Base-by-base conservation (phyloP, 2,113 vertebrate species). In the Tapirus terrestris region DNA sequence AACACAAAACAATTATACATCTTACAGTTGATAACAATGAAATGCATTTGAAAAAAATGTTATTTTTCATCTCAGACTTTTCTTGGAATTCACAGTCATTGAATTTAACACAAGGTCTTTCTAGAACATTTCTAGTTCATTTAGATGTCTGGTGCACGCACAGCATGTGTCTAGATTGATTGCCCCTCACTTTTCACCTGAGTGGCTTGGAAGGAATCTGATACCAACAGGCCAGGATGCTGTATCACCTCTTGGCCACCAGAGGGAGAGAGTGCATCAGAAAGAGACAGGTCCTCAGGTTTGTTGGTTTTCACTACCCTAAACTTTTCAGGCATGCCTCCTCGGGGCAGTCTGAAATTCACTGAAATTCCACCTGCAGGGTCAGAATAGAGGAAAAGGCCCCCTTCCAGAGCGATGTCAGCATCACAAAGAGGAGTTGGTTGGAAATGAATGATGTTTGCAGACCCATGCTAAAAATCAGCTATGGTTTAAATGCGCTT, bases 221-320 rank as follows among this genome's bases (percentile, higher is more conserved):
- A 5, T 45, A n/a, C 45, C 3, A 27, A 56, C 1, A 1, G 20
- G n/a, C 20, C 18, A 27, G 25, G 12, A 12, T 97, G 96, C 80
- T 94, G 4, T 95, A n/a, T 48, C 53, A 70, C 18, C n/a, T 84
- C 8, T 88, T 97, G 87, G 80, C 97, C 98, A 98, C 95, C 77
- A 97, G 97, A 98, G 97, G 98, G 98, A 25, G 97, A 58, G 9
- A 92, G 92, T 36, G 23, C 60, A 25, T 1, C 27, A 29, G 27
- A 45, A 10, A 96, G 68, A 43, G 6, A 79, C 68, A 65, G 58
- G 33, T 51, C 72, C 60, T 13, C 39, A 10, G 45, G 31, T 16
- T 89, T 43, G 17, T 11, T 0, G 27, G 27, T 17, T 60, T 91
- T 36, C 14, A 0, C 8, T 83, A 33, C 63, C 20, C 36, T 31